Evolutionary conservation across 2,888 invertebrate species (phyloP).

Genomic region (Agrotis clavis): DNA sequence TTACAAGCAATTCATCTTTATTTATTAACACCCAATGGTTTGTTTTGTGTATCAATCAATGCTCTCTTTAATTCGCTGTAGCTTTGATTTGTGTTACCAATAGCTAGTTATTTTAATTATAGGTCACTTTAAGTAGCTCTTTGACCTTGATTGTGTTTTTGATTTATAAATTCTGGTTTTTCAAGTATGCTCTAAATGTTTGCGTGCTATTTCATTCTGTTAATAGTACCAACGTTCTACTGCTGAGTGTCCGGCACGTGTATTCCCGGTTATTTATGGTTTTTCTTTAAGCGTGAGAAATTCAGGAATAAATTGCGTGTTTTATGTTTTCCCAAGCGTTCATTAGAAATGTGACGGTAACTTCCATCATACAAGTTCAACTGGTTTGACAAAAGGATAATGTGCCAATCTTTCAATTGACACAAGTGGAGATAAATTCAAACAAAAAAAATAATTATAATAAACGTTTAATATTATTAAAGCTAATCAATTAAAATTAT

Average conservation of each 20-base stretch:
- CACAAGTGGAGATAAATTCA: constrained; percentile 25
- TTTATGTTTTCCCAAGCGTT: neutral
- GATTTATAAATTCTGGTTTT: constrained; percentile 21
- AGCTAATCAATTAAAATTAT: constrained; percentile 80
- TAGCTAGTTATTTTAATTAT: constrained; percentile 41
- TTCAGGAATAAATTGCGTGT: neutral
- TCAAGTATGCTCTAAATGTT: constrained; percentile 18
- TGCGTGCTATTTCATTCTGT: constrained; percentile 17
- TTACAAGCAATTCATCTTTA: constrained; percentile 39
- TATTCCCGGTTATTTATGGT: constrained; percentile 15
- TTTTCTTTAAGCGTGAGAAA: neutral
- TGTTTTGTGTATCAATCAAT: constrained; percentile 40
- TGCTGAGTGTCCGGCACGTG: constrained; percentile 14
- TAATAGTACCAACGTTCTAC: constrained; percentile 7
- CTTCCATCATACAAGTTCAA: neutral
- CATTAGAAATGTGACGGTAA: neutral
- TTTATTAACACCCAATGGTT: constrained; percentile 39
- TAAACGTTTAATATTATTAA: constrained; percentile 79
- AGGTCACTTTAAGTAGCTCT: constrained; percentile 46
- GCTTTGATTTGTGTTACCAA: constrained; percentile 27
- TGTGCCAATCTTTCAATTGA: neutral
- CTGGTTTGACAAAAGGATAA: neutral
- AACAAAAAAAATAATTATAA: constrained; percentile 65
- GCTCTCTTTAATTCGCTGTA: constrained; percentile 22
- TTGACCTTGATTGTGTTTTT: constrained; percentile 44